Conservation (phyloP, 2,888 invertebrate species). For the Drosophila macrospina region DNA sequence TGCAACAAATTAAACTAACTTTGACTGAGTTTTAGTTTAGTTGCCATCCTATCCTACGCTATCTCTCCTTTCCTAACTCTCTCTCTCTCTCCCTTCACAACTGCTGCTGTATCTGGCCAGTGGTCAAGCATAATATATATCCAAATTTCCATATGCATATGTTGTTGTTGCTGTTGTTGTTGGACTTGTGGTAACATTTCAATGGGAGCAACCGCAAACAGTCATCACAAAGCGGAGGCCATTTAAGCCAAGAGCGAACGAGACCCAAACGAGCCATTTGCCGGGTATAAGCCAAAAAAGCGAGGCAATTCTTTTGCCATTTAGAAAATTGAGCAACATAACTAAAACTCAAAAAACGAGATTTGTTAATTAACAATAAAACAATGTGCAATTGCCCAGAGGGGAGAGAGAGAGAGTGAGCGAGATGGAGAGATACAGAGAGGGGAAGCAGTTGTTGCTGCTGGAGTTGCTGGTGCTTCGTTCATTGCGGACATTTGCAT, state of each 20-base stretch:
- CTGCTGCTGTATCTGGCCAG: neutral
- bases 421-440: constrained; percentile 13
- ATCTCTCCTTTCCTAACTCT: neutral
- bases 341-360: constrained; percentile 62
- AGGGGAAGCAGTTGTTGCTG: constrained; percentile 29
- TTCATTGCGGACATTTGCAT: constrained; percentile 67
- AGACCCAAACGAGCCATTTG: constrained; percentile 3
- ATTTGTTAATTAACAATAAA: constrained; percentile 81
- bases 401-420: neutral
- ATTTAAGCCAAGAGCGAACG: constrained; percentile 41
- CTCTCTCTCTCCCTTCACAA: neutral
- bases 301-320: constrained; percentile 47
- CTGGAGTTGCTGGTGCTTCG: constrained; percentile 14
- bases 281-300: constrained; percentile 24
- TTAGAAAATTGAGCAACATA: constrained; percentile 61
- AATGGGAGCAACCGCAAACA: constrained; percentile 39
- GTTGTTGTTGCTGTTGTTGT: neutral
- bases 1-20: neutral
- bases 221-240: constrained; percentile 28
- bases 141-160: constrained; percentile 1
- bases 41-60: neutral
- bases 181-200: neutral
- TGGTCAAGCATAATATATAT: neutral
- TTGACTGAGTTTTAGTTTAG: neutral
- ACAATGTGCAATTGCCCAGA: constrained; percentile 39